A percentile compares a stretch with the other conserved stretches of the same genome.
These are phyloP conservation scores for Paramuricea clavata DNA, from an alignment of 92 coral and sea anemone genomes.

Conservation along the genomic window DNA sequence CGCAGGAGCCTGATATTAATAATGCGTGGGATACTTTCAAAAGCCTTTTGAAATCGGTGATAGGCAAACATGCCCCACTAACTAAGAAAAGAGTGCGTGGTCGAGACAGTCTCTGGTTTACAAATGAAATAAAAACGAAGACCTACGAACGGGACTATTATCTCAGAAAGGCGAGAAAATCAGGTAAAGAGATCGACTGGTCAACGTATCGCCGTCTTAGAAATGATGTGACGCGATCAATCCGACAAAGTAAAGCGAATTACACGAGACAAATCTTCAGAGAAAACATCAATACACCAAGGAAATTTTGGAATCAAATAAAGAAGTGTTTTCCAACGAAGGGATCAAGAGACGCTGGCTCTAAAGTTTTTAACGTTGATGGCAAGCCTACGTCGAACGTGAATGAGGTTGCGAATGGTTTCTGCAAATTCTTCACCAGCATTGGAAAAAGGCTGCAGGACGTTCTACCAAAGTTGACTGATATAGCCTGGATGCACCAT, in stretches of 20 bases:
- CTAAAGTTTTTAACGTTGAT: conserved; percentile 4
- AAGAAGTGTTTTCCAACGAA: conserved; percentile 37
- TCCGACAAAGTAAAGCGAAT: conserved; percentile 9
- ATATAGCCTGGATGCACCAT: background rate
- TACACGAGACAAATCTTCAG: conserved; percentile 10
- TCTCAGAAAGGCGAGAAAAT: conserved; percentile 14
- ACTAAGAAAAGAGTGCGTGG: conserved; percentile 27
- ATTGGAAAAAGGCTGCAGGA: conserved; percentile 13
- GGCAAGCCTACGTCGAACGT: background rate
- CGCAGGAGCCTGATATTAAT: background rate
- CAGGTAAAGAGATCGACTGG: conserved; percentile 21
- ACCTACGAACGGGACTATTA: conserved; percentile 6
- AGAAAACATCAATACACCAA: conserved; percentile 24
- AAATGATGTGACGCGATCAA: conserved; percentile 19
- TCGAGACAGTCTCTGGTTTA: conserved; percentile 26
- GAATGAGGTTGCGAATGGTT: conserved; percentile 25
- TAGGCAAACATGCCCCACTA: conserved; percentile 52
- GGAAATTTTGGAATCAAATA: conserved; percentile 23
- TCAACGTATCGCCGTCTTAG: conserved; percentile 16
- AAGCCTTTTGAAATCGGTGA: conserved; percentile 23
- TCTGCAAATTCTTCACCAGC: background rate
- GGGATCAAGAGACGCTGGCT: background rate
- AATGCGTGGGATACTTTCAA: conserved; percentile 37
- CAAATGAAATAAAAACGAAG: conserved; percentile 24
- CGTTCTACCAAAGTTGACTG: background rate